Evolutionary conservation across 2,797 vertebrate species (phyloP), one percentile per base, ranked within the genome.

Genomic region (Sebastes minor): DNA sequence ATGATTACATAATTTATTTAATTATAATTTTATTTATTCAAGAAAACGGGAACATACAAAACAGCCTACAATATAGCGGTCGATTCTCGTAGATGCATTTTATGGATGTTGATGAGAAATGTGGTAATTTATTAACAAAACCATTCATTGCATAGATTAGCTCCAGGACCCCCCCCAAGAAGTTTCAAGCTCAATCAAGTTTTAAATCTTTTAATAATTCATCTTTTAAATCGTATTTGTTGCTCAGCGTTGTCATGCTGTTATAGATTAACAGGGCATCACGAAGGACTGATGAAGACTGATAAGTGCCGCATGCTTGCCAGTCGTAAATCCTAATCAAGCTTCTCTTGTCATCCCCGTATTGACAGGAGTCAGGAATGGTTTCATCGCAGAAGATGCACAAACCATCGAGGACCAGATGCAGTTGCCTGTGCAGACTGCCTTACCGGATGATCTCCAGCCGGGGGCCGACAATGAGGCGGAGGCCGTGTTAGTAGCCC

Each of bases 341-440:
- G 13, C 18, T 53, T 70, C 8, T 64, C n/a, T 76, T 71, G 33
- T 82, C 35, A 3, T 78, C 32, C 75, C 30, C 85, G 2, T 82
- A 1, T 79, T 84, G 12, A 69, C 85, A 95, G 94, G 80, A 18
- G 68, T 90, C 57, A 80, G 57, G 79, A 95, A 95, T 5, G 92
- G 92, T 20, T 23, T 84, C 84, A 87, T 94, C 8, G 53, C 89
- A 33, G 94, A 95, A 57, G 94, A 95, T 80, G 86, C 87, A 20
- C 85, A 92, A 74, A 94, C 94, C 80, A 92, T 95, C 1, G 85
- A 94, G 66, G 94, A 95, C 86, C 95, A 96, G 88, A 90, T 94
- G 91, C 94, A 94, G 91, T 86, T 96, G 74, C 93, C 94, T 8
- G 92, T 92, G 76, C 94, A 95, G 89, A 93, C 88, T n/a, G 81